Base-by-base conservation (phyloP, 2,888 invertebrate genomes). In the Acleris cristana region DNA sequence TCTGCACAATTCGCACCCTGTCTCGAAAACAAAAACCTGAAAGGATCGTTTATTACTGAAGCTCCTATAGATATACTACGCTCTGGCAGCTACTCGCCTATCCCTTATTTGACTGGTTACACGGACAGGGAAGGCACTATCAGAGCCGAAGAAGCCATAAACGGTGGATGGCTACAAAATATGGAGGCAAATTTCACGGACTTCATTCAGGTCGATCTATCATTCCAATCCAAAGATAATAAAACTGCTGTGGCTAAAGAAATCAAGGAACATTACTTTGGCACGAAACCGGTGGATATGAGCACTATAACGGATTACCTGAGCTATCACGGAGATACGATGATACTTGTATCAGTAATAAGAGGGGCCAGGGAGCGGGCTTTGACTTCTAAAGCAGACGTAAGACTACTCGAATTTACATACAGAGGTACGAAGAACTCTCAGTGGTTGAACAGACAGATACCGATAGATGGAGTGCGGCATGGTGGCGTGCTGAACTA, bases 1-100 rank as follows among this genome's bases (percentile, higher is more conserved):
- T 85, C 90, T 1, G 77, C 84, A 12, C 71, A 89, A 14, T 92
- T 92, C 64, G 90, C 89, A 0, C 92, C 92, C 2, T 92, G 92
- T 62, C 74, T 92, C 12, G 92, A 92, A 73, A 81, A 86, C 61
- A 18, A 58, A 8, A 71, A 76, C 40, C 64, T 80, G 0, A 79
- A 83, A 55, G 79, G 82, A 2, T 82, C 86, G 5, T 78, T 91
- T 23, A 70, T 92, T 1, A 68, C 77, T 14, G 85, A 86, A 48
- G 82, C 86, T 21, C 92, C 92, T 2, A 78, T 89, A 19, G 79
- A 86, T 59, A 64, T 86, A 34, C 59, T 92, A 2, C 80, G 74
- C 69, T 77, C 81, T 30, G 87, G 87, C 0, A 86, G 86, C 53
- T 91, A 85, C 70, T 79, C 71, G 16, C 79, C 87, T 3, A 79